A percentile compares a stretch with the other conserved stretches of the same genome.
Conservation (phyloP, 2,888 invertebrate species). For the Cremastobaeus sp. region DNA sequence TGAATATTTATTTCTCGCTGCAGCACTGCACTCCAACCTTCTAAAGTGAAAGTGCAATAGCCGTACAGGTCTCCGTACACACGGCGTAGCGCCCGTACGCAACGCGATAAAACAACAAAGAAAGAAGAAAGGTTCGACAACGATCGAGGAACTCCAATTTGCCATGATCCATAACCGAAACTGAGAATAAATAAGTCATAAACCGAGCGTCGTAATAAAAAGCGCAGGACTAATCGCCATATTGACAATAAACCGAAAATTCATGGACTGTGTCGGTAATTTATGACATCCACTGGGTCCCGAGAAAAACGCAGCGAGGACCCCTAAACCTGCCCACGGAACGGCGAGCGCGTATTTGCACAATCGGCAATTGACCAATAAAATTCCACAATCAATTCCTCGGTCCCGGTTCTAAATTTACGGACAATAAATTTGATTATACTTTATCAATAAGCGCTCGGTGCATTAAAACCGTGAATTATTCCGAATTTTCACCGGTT, state of each 20-base stretch:
- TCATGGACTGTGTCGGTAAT: too few species aligned
- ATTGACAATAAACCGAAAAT: too few species aligned
- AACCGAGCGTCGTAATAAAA: too few species aligned
- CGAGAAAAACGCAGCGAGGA: too few species aligned
- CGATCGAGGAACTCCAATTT: too few species aligned
- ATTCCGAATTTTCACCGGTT: conserved; percentile 24
- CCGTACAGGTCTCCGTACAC: conserved; percentile 28
- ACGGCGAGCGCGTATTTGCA: conserved; percentile 11
- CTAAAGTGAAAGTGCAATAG: conserved; percentile 61
- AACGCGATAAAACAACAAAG: conserved; percentile 52
- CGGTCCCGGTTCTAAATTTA: conserved; percentile 13
- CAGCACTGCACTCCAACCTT: conserved; percentile 59
- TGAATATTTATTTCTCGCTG: conserved; percentile 48
- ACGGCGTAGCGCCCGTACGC: conserved; percentile 33
- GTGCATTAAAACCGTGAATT: background rate
- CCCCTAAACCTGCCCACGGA: too few species aligned
- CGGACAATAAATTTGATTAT: conserved; percentile 38
- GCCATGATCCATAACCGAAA: background rate
- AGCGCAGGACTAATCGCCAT: too few species aligned
- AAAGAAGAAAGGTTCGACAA: conserved; percentile 39
- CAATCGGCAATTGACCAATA: conserved; percentile 36
- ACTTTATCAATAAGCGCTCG: conserved; percentile 20
- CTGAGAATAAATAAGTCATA: too few species aligned
- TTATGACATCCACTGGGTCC: too few species aligned
- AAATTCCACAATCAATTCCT: conserved; percentile 23